Evolutionary conservation across 2,888 invertebrate species (phyloP).

Genomic region (Slavum lentiscoides): DNA sequence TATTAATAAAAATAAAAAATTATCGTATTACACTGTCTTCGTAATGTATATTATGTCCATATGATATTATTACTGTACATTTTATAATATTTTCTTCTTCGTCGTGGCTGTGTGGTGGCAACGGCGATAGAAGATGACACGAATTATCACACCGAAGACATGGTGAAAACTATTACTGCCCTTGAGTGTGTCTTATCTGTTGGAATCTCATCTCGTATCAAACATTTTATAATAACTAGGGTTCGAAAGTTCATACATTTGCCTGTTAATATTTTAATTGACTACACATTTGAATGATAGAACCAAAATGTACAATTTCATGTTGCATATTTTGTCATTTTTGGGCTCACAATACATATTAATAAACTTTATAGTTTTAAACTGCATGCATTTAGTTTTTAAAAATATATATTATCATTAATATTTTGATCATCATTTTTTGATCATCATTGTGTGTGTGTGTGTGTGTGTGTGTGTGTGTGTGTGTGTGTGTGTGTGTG

Average conservation of each 20-base stretch:
- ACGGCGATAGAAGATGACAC: neutral
- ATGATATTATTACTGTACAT: neutral
- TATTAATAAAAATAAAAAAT: conserved; percentile 33
- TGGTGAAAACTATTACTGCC: neutral
- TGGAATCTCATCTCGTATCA: neutral
- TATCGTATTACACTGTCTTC: neutral
- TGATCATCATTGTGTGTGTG: too few relatives aligned
- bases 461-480: too few relatives aligned
- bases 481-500: too few relatives aligned
- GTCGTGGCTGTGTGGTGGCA: neutral
- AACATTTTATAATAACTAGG: too few relatives aligned
- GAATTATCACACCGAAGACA: neutral
- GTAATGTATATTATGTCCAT: neutral
- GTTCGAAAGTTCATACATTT: too few relatives aligned
- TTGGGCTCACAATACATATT: too few relatives aligned
- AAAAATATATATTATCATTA: too few relatives aligned
- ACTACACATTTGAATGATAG: too few relatives aligned
- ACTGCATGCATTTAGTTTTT: neutral
- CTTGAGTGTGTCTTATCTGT: neutral
- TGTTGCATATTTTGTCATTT: neutral
- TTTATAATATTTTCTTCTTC: conserved; percentile 1
- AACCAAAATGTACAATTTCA: neutral
- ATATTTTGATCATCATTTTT: too few relatives aligned
- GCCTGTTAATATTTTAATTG: too few relatives aligned
- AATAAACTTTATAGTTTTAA: neutral